Percentiles rank a stretch among this genome's conserved stretches.
Evolutionary conservation across 2,888 invertebrate species (phyloP).

Genomic region (Ceriagrion tenellum): DNA sequence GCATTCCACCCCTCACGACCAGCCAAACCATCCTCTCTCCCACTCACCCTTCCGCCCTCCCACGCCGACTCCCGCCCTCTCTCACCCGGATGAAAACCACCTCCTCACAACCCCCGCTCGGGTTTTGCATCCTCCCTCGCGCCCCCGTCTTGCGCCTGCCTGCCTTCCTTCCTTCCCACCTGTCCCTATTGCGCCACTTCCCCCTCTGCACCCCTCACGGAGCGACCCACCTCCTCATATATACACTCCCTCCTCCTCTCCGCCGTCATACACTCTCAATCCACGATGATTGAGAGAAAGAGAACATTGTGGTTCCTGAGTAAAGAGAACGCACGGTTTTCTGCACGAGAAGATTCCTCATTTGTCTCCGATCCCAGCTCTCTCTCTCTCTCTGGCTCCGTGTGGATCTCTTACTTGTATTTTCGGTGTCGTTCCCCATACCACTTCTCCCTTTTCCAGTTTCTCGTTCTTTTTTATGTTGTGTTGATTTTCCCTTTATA

Average conservation of each 20-base stretch:
- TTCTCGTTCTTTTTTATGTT: background rate
- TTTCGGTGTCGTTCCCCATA: conserved; percentile 14
- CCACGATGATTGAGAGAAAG: conserved; percentile 9
- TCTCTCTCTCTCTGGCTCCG: background rate
- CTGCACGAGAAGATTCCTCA: conserved; percentile 46
- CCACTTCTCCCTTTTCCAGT: background rate
- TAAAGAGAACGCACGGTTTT: conserved; percentile 54
- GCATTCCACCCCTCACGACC: background rate
- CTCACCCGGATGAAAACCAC: background rate
- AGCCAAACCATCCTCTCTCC: background rate
- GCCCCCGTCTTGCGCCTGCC: too few species aligned
- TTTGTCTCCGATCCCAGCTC: conserved; percentile 38
- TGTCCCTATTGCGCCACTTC: background rate
- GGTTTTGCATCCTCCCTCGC: too few species aligned
- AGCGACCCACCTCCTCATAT: background rate
- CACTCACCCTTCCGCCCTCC: background rate
- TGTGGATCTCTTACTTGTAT: conserved; percentile 1
- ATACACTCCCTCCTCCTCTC: background rate
- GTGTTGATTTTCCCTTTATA: conserved; percentile 23
- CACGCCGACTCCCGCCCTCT: background rate
- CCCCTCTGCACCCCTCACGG: background rate
- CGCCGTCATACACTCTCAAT: background rate
- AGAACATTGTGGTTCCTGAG: conserved; percentile 33
- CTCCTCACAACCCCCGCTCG: background rate
- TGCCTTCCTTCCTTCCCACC: background rate